Base-by-base conservation (phyloP, 2,113 vertebrate species). In the Proteles cristata region DNA sequence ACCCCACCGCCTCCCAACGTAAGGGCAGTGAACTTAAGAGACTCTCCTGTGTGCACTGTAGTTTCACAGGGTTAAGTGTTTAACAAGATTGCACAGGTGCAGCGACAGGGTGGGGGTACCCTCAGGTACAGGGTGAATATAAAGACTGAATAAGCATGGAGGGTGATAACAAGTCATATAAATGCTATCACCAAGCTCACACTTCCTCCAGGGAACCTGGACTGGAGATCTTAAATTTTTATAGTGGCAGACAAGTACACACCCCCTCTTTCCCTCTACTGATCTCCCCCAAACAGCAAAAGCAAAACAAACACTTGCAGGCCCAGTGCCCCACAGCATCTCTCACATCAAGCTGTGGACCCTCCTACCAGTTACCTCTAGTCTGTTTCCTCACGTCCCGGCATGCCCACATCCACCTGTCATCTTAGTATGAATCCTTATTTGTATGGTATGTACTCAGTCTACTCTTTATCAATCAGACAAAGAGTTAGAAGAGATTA, bases 201-300 rank as follows among this genome's bases (percentile, higher is more conserved):
- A 58, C 65, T 33, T 58, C 7, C n/a, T 19, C 28, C 31, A 53
- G 19, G 28, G 28, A 66, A 1, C 14, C 63, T 11, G 9, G 12
- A 39, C 31, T 25, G 5, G 21, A 61, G 7, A 15, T 16, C 65
- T 58, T 15, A 12, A 21, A 10, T 53, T 35, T 43, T 23, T 58
- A 48, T 0, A 50, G 26, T 12, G 19, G 12, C 21, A 43, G 45
- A 61, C 17, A 53, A 0, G 19, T 7, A 8, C 7, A 43, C 33
- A 39, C 33, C 31, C 69, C 26, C 15, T 45, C 43, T 81, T 39
- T n/a, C 65, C 69, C 53, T 61, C 50, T n/a, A 5, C 19, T 35
- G 55, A 90, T 61, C 63, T 4, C 3, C 63, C 7, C 3, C 50
- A 3, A 69, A 26, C 6, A 88, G 28, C 33, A 63, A 76, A 50